Evolutionary conservation across 2,888 invertebrate genomes (phyloP).

Genomic region (Tridacna crocea): DNA sequence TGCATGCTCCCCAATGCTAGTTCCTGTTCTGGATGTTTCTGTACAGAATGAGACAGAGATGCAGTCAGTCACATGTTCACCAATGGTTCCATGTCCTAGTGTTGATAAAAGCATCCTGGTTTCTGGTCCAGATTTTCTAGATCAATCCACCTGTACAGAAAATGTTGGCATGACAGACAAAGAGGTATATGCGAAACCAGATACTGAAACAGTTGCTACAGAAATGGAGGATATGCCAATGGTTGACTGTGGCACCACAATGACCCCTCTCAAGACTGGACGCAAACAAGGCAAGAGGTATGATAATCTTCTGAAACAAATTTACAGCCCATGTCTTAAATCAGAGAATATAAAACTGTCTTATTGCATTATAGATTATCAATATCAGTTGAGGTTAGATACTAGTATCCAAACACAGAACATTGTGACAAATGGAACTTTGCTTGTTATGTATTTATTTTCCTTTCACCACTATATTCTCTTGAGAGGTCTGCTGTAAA

Average conservation of each 20-base stretch:
- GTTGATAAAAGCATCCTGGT: conserved; percentile 48
- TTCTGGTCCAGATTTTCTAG: conserved; percentile 35
- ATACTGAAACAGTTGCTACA: conserved; percentile 40
- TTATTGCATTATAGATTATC: background rate
- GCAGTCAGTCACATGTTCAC: conserved; percentile 39
- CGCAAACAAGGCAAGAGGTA: conserved; percentile 62
- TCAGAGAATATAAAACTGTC: too few species aligned
- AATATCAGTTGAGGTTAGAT: too few species aligned
- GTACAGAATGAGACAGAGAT: conserved; percentile 36
- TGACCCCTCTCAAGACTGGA: conserved; percentile 71
- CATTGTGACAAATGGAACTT: too few species aligned
- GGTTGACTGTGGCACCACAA: conserved; percentile 62
- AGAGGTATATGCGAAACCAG: conserved; percentile 45
- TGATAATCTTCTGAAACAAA: background rate
- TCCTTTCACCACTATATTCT: too few species aligned
- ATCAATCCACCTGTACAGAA: conserved; percentile 35
- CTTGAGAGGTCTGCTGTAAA: too few species aligned
- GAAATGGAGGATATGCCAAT: conserved; percentile 64
- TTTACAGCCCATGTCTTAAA: too few species aligned
- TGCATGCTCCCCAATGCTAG: conserved; percentile 43
- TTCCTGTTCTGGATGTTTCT: conserved; percentile 26
- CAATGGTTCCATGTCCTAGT: conserved; percentile 48
- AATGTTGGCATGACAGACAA: conserved; percentile 24
- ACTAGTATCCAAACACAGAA: too few species aligned
- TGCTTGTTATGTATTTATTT: too few species aligned